Percentiles rank a stretch among this genome's conserved stretches.
Evolutionary conservation across 2,888 invertebrate species (phyloP).

Genomic region (Caenorhabditis wallacei): DNA sequence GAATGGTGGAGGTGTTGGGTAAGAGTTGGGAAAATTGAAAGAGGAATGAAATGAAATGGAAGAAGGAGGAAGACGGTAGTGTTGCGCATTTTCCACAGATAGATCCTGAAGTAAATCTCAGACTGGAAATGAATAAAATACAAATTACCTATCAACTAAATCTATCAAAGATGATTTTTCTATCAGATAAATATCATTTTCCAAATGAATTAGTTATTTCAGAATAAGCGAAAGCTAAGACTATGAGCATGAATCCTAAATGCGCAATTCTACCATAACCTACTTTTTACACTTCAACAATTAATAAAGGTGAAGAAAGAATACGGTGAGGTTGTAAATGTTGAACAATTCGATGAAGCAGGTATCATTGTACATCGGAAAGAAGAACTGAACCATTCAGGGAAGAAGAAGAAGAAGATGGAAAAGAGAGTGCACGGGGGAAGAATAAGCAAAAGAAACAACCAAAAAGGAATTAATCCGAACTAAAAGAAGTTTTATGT

Average conservation of each 20-base stretch:
- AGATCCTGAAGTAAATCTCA: slow-evolving; percentile 11
- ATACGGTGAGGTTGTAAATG: not conserved
- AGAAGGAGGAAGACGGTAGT: slow-evolving; percentile 32
- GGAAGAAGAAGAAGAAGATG: not conserved
- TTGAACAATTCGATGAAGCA: not conserved
- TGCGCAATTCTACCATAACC: slow-evolving; percentile 23
- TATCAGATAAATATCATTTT: too few species aligned
- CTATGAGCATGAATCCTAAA: not conserved
- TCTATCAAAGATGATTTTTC: too few species aligned
- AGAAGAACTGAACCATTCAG: slow-evolving; percentile 19
- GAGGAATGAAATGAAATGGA: not conserved
- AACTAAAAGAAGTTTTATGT: slow-evolving; percentile 17
- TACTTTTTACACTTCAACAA: not conserved
- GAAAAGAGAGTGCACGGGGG: not conserved
- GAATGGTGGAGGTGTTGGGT: slow-evolving; percentile 40
- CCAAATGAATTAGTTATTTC: not conserved
- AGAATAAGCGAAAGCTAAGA: not conserved
- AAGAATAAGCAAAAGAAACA: slow-evolving; percentile 1
- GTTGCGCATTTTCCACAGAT: slow-evolving; percentile 25
- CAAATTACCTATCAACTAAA: not conserved
- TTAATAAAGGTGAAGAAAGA: not conserved
- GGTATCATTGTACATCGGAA: not conserved
- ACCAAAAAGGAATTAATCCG: not conserved
- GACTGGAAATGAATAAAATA: not conserved
- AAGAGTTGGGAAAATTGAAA: not conserved